These are phyloP conservation scores for Netelia fuscicornis DNA, from an alignment of 2,888 invertebrate genomes.

Conservation along the genomic window DNA sequence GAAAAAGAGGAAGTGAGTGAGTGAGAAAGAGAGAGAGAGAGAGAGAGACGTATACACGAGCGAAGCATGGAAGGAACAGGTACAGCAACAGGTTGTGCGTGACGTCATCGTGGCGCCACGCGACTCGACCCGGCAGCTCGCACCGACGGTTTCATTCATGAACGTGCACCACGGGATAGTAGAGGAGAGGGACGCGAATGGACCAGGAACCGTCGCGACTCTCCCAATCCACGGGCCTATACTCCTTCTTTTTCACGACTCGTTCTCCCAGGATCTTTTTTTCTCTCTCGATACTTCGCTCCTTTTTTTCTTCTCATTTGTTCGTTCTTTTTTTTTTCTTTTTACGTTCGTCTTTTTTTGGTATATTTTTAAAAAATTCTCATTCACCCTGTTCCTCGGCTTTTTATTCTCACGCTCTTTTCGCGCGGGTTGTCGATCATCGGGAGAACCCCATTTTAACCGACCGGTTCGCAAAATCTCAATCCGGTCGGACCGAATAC, in stretches of 20 bases:
- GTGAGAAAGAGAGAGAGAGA: constrained; percentile 42
- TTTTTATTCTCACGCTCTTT: constrained; percentile 66
- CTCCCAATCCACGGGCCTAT: constrained; percentile 17
- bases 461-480: constrained; percentile 61
- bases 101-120: constrained; percentile 84
- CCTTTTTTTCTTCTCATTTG: background rate
- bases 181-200: constrained; percentile 66
- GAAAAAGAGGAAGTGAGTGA: constrained; percentile 28
- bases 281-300: constrained; percentile 4
- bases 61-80: constrained; percentile 72
- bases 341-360: constrained; percentile 19
- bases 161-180: constrained; percentile 66
- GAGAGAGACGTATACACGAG: constrained; percentile 15
- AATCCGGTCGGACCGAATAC: constrained; percentile 14
- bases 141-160: constrained; percentile 81
- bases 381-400: constrained; percentile 39
- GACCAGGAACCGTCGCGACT: constrained; percentile 54
- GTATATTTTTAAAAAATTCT: constrained; percentile 7
- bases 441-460: constrained; percentile 1
- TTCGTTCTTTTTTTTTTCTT: constrained; percentile 18
- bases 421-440: constrained; percentile 53
- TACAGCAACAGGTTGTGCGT: constrained; percentile 81
- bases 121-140: constrained; percentile 74
- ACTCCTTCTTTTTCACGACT: constrained; percentile 13
- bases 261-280: constrained; percentile 23